Percentiles rank a stretch among this genome's conserved stretches.
Conservation (phyloP, 92 coral and sea anemone genomes). For the Anthopleura xanthogrammica region DNA sequence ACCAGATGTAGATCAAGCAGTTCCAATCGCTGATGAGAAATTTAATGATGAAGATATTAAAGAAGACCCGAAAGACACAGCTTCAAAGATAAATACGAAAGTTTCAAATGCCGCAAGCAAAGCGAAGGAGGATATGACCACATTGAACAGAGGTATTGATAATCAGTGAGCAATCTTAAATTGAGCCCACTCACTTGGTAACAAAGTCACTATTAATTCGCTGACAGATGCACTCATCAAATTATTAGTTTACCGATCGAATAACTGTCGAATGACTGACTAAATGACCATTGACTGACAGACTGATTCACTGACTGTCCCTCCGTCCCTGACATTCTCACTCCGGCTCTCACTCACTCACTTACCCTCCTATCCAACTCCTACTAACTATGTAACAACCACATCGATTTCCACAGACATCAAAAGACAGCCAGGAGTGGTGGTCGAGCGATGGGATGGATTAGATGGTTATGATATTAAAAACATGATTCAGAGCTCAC, state of each 20-base stretch:
- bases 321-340: not conserved
- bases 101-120: conserved; percentile 37
- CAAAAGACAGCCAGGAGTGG: conserved; percentile 58
- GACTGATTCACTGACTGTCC: too few relatives aligned
- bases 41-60: not conserved
- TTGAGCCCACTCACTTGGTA: too few relatives aligned
- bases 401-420: conserved; percentile 17
- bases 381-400: not conserved
- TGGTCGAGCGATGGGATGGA: conserved; percentile 86
- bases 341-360: not conserved
- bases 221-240: too few relatives aligned
- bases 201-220: too few relatives aligned
- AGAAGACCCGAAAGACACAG: conserved; percentile 2
- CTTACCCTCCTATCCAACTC: not conserved
- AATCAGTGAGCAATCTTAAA: not conserved
- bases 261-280: too few relatives aligned
- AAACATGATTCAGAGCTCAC: conserved; percentile 59
- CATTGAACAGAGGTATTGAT: conserved; percentile 15
- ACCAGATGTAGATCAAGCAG: not conserved
- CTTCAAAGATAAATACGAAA: not conserved
- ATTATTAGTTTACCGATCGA: too few relatives aligned
- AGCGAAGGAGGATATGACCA: conserved; percentile 16
- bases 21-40: not conserved
- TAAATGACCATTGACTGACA: too few relatives aligned
- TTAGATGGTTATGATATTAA: conserved; percentile 75